These are phyloP conservation scores for Pangasianodon hypophthalmus DNA, from an alignment of 2,113 vertebrate genomes.

Conservation along the genomic window DNA sequence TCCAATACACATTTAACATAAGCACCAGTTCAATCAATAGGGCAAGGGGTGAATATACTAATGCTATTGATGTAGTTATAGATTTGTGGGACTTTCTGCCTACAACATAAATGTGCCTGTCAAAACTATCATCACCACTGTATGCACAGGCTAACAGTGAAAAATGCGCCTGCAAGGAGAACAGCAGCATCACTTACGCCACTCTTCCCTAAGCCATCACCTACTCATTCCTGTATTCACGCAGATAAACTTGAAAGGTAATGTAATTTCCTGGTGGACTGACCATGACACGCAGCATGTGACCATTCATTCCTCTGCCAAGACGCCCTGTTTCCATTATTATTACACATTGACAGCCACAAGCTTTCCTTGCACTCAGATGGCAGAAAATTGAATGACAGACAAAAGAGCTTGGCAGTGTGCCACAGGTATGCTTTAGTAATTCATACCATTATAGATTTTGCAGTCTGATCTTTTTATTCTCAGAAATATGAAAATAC, in stretches of 20 bases:
- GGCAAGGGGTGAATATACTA: constrained; percentile 27
- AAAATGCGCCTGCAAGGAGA: background rate
- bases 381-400: constrained; percentile 13
- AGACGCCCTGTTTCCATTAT: constrained; percentile 1
- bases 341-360: constrained; percentile 5
- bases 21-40: constrained; percentile 18
- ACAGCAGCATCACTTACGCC: background rate
- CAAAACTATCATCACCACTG: constrained; percentile 29
- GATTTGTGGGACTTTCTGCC: constrained; percentile 35
- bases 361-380: background rate
- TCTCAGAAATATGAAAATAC: background rate
- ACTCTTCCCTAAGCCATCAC: constrained; percentile 4
- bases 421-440: constrained; percentile 1
- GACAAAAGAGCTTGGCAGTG: constrained; percentile 27
- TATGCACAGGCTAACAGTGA: background rate
- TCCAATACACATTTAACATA: constrained; percentile 14
- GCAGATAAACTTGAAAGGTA: constrained; percentile 19
- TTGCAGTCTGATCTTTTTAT: constrained; percentile 9
- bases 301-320: constrained; percentile 22
- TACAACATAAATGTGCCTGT: constrained; percentile 11
- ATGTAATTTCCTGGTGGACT: constrained; percentile 25
- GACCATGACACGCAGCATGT: constrained; percentile 23
- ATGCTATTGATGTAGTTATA: constrained; percentile 32
- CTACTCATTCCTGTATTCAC: constrained; percentile 9
- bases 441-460: constrained; percentile 17